Evolutionary conservation across 2,113 vertebrate species (phyloP).

Genomic region (Caloenas nicobarica): DNA sequence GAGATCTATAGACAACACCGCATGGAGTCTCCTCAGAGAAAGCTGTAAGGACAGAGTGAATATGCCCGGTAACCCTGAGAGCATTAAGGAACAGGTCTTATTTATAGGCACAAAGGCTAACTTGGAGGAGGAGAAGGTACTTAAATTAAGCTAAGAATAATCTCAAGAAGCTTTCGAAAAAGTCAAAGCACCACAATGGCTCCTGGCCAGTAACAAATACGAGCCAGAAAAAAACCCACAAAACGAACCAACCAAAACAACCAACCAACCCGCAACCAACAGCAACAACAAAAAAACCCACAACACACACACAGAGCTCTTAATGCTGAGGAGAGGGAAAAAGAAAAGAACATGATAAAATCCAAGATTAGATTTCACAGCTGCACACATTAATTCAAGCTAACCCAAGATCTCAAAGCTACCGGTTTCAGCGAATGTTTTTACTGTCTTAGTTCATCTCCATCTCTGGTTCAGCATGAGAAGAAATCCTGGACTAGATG

Average conservation of each 20-base stretch:
- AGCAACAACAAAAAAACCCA: not conserved
- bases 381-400: not conserved
- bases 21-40: not conserved
- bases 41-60: not conserved
- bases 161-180: not conserved
- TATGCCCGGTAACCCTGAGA: not conserved
- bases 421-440: accelerated
- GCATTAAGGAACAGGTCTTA: not conserved
- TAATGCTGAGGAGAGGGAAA: accelerated
- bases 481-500: not conserved
- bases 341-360: not conserved
- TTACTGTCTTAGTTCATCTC: not conserved
- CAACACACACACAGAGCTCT: too few relatives aligned
- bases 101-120: not conserved
- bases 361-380: not conserved
- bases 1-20: not conserved
- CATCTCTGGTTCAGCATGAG: not conserved
- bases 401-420: not conserved
- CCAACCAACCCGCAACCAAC: too few relatives aligned
- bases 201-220: not conserved
- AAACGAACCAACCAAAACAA: too few relatives aligned
- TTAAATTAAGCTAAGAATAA: not conserved
- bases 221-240: not conserved
- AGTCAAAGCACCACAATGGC: not conserved
- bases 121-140: not conserved